Evolutionary conservation across 1,140 invertebrate species (phyloP), one percentile per base, ranked within the genome.

Genomic region (Stegodyphus mimosarum): DNA sequence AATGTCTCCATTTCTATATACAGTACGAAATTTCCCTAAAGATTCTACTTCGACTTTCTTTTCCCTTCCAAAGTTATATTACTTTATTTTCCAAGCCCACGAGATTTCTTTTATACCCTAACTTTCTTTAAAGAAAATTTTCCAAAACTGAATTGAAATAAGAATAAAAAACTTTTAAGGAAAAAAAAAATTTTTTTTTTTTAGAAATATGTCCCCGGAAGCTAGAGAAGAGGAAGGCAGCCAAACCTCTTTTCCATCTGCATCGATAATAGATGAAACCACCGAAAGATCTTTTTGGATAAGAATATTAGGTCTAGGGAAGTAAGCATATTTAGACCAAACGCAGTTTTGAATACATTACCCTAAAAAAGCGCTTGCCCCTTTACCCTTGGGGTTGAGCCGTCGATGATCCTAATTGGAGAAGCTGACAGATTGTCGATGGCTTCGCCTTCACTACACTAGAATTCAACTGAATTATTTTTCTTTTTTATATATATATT

Each of bases 401-500:
- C 60, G 52, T 74, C 72, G 73, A 75, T 53, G 81, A 17, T 51
- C 33, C 81, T 84, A 84, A 84, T 84, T 84, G 81, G 81, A n/a
- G 49, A 55, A 64, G 63, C 81, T 84, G 81, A 84, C 81, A 84
- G 81, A 84, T 84, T 84, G 81, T 84, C 81, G 73, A 84, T 84
- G 55, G 1, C 55, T 15, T 60, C 9, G 55, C 55, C 5, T 72
- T 60, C 67, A 51, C 78, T 64, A n/a, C 51, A 4, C 1, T 60
- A 15, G 15, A 60, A 60, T 11, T 2, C 55, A 2, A 11, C 55
- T 4, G 55, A 5, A 11, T 60, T 60, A 11, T 60, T 60, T 15
- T 15, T 33, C 33, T 33, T 33, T 33, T 33, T 33, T 33, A 1
- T 1, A 33, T 33, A 33, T n/a, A n/a, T n/a, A n/a, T n/a, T n/a